Conservation (phyloP, 2,797 vertebrate species). For the Coregonus ussuriensis region DNA sequence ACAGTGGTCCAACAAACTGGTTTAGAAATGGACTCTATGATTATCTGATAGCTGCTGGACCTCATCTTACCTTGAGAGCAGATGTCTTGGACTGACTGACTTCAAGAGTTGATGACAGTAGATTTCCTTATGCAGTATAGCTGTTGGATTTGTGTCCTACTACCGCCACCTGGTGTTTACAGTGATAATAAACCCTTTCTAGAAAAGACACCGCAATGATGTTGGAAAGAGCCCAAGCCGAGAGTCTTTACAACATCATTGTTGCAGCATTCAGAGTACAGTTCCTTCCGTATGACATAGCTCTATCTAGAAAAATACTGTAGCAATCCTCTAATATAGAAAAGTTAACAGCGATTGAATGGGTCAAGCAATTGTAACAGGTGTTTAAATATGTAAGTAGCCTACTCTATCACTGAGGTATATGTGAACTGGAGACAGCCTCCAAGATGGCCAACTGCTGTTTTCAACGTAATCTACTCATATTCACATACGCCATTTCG, state of each 20-base stretch:
- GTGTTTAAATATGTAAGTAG: too few relatives aligned
- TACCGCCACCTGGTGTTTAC: conserved; percentile 66
- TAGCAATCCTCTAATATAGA: background rate
- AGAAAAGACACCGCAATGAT: background rate
- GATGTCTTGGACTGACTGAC: background rate
- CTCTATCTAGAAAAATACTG: too few relatives aligned
- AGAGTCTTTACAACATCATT: background rate
- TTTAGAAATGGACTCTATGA: background rate
- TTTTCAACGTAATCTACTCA: too few relatives aligned
- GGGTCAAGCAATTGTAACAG: background rate
- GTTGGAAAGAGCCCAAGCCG: background rate
- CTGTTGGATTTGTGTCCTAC: conserved; percentile 41
- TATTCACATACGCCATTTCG: too few relatives aligned
- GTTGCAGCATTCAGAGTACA: background rate
- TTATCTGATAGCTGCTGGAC: conserved; percentile 5
- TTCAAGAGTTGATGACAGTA: background rate
- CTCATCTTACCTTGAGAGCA: background rate
- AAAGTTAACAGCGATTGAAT: background rate
- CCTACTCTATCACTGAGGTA: too few relatives aligned
- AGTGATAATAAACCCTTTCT: background rate
- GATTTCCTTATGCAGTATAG: background rate
- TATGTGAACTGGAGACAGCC: too few relatives aligned
- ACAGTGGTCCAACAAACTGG: background rate
- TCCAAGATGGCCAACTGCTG: too few relatives aligned
- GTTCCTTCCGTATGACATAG: background rate